Percentiles rank a stretch among this genome's conserved stretches.
Evolutionary conservation across 2,888 invertebrate species (phyloP).

Genomic region (Rhamphomyia laevipes): DNA sequence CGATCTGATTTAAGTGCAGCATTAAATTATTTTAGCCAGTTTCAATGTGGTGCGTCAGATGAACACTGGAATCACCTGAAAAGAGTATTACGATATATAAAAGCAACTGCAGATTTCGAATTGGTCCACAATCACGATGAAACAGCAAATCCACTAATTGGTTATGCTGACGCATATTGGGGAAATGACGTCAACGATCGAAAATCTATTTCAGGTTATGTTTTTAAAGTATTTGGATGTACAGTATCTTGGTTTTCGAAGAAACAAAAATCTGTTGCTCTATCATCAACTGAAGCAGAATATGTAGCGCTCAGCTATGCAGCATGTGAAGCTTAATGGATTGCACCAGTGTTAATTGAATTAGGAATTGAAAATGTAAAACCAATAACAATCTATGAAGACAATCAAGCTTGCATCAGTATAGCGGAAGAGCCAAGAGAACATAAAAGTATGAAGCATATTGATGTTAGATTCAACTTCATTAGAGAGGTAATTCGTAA

Average conservation of each 20-base stretch:
- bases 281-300: no score
- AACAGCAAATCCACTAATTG: constrained; percentile 1
- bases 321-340: constrained; percentile 7
- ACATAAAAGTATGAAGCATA: no score
- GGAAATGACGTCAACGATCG: no score
- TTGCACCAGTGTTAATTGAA: constrained; percentile 5
- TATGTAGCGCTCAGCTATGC: constrained; percentile 7
- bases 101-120: no score
- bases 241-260: no score
- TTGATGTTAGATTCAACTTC: no score
- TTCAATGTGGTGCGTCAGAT: background rate
- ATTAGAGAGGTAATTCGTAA: constrained; percentile 6
- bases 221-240: no score
- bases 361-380: background rate
- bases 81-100: no score
- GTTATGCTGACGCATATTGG: constrained; percentile 13
- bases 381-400: constrained; percentile 5
- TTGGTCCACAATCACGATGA: no score
- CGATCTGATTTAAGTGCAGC: background rate
- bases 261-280: no score
- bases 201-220: no score
- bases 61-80: no score
- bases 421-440: constrained; percentile 12
- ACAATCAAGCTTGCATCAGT: constrained; percentile 10
- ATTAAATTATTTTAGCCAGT: constrained; percentile 2